Percentiles rank a stretch among this genome's conserved stretches.
These are phyloP conservation scores for Fukomys damarensis DNA, from an alignment of 2,113 vertebrate genomes.

Conservation along the genomic window DNA sequence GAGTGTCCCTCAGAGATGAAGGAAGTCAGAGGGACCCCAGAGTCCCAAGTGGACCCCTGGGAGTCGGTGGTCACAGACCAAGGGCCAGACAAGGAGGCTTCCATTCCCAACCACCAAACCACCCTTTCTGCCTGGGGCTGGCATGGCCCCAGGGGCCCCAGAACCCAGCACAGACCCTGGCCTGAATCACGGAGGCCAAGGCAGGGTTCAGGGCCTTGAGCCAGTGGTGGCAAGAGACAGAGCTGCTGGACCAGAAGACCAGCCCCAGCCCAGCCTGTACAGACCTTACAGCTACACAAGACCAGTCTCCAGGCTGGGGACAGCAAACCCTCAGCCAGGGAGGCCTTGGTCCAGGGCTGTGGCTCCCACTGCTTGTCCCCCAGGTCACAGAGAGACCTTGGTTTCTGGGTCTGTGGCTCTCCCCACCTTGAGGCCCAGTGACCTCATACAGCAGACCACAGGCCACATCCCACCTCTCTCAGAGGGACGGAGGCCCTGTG, in stretches of 20 bases:
- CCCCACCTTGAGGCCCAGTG: no score
- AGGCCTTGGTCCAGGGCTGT: fast-evolving
- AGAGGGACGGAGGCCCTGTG: background rate
- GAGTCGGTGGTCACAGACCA: background rate
- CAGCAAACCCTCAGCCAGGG: background rate
- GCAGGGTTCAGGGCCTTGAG: background rate
- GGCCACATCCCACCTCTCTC: background rate
- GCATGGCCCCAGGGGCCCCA: background rate
- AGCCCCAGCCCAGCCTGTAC: background rate
- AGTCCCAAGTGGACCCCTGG: no score
- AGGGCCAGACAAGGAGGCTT: background rate
- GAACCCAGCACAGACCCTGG: no score
- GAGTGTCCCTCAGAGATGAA: background rate
- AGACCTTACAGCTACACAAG: fast-evolving
- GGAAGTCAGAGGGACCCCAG: background rate
- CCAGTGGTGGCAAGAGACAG: fast-evolving
- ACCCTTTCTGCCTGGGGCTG: background rate
- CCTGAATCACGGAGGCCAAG: background rate
- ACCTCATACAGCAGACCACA: background rate
- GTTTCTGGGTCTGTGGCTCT: background rate
- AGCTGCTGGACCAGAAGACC: background rate
- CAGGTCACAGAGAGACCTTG: background rate
- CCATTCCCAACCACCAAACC: background rate
- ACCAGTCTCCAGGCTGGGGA: no score
- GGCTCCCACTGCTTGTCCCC: background rate